Conservation (phyloP, 2,797 vertebrate genomes). For the Chrysocyon brachyurus region DNA sequence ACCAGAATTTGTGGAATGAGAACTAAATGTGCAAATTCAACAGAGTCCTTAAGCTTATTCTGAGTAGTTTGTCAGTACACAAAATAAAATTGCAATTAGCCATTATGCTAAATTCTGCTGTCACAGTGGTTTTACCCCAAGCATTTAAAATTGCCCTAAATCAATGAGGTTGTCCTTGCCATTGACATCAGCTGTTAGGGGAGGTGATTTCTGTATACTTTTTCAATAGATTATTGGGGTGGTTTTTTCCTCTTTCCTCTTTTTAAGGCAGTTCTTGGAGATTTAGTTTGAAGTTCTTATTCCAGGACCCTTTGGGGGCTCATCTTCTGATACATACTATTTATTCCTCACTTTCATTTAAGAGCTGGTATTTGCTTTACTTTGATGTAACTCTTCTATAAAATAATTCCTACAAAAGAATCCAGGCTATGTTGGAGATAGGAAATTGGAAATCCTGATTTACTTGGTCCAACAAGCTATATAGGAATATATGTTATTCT, state of each 20-base stretch:
- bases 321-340: not conserved
- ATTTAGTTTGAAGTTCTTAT: not conserved
- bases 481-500: not conserved
- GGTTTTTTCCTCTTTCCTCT: not conserved
- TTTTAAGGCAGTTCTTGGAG: not conserved
- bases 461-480: not conserved
- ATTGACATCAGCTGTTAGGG: not conserved
- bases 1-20: not conserved
- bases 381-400: constrained; percentile 23
- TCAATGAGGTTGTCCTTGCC: not conserved
- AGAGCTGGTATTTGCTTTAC: not conserved
- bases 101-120: constrained; percentile 12
- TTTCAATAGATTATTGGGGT: not conserved
- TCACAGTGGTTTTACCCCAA: not conserved
- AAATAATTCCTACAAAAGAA: not conserved
- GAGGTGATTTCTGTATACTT: not conserved
- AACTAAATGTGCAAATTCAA: constrained; percentile 29
- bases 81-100: constrained; percentile 39
- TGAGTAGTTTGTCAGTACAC: not conserved
- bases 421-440: not conserved
- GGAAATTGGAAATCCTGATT: constrained; percentile 50
- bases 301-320: not conserved
- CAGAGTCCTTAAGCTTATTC: not conserved
- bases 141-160: not conserved
- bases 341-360: constrained; percentile 15